phyloP scores from a whole-genome alignment of 2,888 invertebrate genomes.

The Megamerina dolium region DNA sequence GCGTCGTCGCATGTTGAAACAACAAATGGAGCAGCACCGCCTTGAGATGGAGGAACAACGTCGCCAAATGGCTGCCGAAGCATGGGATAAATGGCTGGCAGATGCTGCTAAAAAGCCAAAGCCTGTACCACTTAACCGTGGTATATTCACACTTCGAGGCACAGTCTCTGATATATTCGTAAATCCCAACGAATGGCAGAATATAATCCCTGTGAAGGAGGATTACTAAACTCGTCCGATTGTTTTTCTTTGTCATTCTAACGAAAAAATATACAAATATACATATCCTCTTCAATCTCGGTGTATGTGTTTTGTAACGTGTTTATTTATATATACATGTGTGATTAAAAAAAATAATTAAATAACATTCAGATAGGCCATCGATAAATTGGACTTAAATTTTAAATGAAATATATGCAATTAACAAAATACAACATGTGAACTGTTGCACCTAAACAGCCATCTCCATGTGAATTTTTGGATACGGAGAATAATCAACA shows the following conservation, averaged over 20 bases:
- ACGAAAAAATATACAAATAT: too few relatives aligned
- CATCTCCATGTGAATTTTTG: conserved; percentile 87
- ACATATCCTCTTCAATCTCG: too few relatives aligned
- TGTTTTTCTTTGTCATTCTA: too few relatives aligned
- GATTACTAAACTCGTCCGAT: conserved; percentile 9
- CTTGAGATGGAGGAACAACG: conserved; percentile 24
- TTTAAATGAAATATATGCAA: too few relatives aligned
- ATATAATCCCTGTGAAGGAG: conserved; percentile 9
- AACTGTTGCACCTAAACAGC: conserved; percentile 33
- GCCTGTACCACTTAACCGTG: conserved; percentile 46
- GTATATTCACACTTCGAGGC: conserved; percentile 41
- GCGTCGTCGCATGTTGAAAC: conserved; percentile 26
- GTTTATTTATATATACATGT: too few relatives aligned
- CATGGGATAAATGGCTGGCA: conserved; percentile 40
- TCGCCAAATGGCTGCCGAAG: conserved; percentile 27
- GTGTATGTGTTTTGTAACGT: too few relatives aligned
- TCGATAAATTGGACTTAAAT: too few relatives aligned
- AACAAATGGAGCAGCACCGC: conserved; percentile 22
- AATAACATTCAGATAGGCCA: too few relatives aligned
- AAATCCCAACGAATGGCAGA: conserved; percentile 41
- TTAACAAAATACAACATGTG: too few relatives aligned
- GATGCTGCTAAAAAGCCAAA: conserved; percentile 41
- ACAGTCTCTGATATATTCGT: conserved; percentile 41
- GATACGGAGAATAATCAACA: conserved; percentile 77
- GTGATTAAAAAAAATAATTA: too few relatives aligned